phyloP scores from a whole-genome alignment of 1,140 invertebrate species.

The Camponotus floridanus region DNA sequence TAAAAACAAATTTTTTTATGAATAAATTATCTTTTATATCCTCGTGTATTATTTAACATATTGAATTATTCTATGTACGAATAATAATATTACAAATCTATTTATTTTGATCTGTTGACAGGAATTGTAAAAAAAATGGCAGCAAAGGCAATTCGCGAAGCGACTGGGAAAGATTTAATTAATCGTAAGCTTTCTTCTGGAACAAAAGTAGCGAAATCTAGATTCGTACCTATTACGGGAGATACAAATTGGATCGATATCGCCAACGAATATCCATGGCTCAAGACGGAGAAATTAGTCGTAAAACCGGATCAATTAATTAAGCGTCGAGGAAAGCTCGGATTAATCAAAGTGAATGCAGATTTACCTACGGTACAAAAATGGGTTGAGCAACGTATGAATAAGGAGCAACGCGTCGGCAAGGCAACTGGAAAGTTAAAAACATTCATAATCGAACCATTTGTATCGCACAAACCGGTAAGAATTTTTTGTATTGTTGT shows the following conservation, averaged over 20 bases:
- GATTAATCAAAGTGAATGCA: slow-evolving; percentile 98
- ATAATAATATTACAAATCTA: background rate
- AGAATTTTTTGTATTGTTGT: slow-evolving; percentile 73
- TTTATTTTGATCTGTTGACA: slow-evolving; percentile 12
- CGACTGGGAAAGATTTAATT: slow-evolving; percentile 97
- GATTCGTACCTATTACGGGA: slow-evolving; percentile 93
- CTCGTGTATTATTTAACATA: too few species aligned
- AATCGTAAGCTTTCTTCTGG: slow-evolving; percentile 92
- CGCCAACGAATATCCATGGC: slow-evolving; percentile 94
- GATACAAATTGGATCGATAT: slow-evolving; percentile 93
- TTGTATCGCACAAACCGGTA: slow-evolving; percentile 95
- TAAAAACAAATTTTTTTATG: background rate
- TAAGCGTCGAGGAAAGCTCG: slow-evolving; percentile 98
- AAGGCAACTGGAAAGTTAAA: slow-evolving; percentile 94
- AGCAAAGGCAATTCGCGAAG: slow-evolving; percentile 99
- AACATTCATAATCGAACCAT: slow-evolving; percentile 99
- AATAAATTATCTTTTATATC: background rate
- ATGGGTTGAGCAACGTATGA: slow-evolving; percentile 96
- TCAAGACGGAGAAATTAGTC: slow-evolving; percentile 94
- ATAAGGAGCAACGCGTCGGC: slow-evolving; percentile 95
- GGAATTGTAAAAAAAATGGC: slow-evolving; percentile 90
- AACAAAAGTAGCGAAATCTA: slow-evolving; percentile 91
- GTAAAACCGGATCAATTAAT: slow-evolving; percentile 99
- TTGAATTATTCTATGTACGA: background rate
- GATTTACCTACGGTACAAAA: slow-evolving; percentile 91